A percentile compares a stretch with the other conserved stretches of the same genome.
Evolutionary conservation across 1,140 invertebrate species (phyloP).

Genomic region (Ips nitidus): DNA sequence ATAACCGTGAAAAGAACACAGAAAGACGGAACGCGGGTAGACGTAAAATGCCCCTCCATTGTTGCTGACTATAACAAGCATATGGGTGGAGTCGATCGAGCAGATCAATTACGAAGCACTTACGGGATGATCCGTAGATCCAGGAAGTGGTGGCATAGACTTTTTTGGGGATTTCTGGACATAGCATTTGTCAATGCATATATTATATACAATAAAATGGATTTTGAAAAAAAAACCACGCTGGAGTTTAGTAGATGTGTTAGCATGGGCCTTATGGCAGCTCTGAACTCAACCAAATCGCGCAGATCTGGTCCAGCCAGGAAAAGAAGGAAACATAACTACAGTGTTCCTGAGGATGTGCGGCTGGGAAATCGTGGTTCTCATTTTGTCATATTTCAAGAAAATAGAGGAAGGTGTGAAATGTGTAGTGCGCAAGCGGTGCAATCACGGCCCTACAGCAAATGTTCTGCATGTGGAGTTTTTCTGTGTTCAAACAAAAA

Average conservation of each 20-base stretch:
- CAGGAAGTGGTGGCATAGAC: too few species aligned
- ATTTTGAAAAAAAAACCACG: background rate
- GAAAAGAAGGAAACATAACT: constrained; percentile 36
- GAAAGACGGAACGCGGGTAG: too few species aligned
- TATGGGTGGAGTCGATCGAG: too few species aligned
- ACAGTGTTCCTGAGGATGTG: constrained; percentile 47
- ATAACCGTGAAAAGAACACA: too few species aligned
- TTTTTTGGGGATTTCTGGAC: too few species aligned
- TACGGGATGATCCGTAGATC: too few species aligned
- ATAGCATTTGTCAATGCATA: background rate
- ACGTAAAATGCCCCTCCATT: constrained; percentile 38
- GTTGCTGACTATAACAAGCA: background rate
- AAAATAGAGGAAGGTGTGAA: constrained; percentile 49
- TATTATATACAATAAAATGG: background rate
- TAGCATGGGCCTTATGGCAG: background rate
- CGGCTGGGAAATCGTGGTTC: constrained; percentile 48
- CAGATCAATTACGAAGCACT: too few species aligned
- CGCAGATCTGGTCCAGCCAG: background rate
- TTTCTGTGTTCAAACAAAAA: constrained; percentile 27
- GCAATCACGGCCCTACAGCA: constrained; percentile 48
- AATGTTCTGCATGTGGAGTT: constrained; percentile 48
- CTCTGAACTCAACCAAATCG: background rate
- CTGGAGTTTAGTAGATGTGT: background rate
- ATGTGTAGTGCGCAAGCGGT: constrained; percentile 47
- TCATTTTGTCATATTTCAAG: constrained; percentile 48